Conservation (phyloP, 2,888 invertebrate genomes). For the Aporophyla lueneburgensis region DNA sequence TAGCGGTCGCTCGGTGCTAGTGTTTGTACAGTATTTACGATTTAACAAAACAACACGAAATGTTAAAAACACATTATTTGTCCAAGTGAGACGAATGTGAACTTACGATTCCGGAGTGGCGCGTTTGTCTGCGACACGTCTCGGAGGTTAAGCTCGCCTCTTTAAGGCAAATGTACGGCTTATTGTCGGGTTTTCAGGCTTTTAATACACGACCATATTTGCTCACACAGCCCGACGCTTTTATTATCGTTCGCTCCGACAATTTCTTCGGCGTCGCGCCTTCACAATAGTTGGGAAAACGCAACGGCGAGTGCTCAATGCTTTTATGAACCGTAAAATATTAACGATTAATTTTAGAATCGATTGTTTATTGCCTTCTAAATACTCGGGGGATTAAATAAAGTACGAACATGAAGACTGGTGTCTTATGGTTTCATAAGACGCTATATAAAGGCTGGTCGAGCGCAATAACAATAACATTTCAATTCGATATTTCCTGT, state of each 20-base stretch:
- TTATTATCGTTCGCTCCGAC: constrained; percentile 80
- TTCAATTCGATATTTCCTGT: constrained; percentile 51
- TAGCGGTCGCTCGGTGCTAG: constrained; percentile 78
- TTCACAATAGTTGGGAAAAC: constrained; percentile 79
- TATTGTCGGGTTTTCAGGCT: constrained; percentile 86
- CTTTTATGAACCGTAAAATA: constrained; percentile 84
- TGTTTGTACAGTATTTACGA: constrained; percentile 90
- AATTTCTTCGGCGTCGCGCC: constrained; percentile 73
- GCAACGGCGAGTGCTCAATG: constrained; percentile 72
- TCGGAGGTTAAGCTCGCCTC: constrained; percentile 81
- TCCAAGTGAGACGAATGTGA: constrained; percentile 89
- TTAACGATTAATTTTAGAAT: constrained; percentile 74
- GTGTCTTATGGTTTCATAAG: constrained; percentile 48
- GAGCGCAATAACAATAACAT: constrained; percentile 21
- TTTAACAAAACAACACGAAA: constrained; percentile 91
- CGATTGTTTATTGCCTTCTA: constrained; percentile 76
- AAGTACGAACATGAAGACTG: constrained; percentile 36
- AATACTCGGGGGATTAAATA: constrained; percentile 66
- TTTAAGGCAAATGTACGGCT: constrained; percentile 85
- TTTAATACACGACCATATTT: constrained; percentile 83
- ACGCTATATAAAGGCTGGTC: not conserved
- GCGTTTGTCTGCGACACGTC: constrained; percentile 89
- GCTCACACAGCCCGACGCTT: constrained; percentile 80
- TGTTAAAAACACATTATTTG: constrained; percentile 91
- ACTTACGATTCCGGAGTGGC: constrained; percentile 85